A percentile compares a stretch with the other conserved stretches of the same genome.
phyloP scores from a whole-genome alignment of 2,113 vertebrate genomes.

The Talpa occidentalis region DNA sequence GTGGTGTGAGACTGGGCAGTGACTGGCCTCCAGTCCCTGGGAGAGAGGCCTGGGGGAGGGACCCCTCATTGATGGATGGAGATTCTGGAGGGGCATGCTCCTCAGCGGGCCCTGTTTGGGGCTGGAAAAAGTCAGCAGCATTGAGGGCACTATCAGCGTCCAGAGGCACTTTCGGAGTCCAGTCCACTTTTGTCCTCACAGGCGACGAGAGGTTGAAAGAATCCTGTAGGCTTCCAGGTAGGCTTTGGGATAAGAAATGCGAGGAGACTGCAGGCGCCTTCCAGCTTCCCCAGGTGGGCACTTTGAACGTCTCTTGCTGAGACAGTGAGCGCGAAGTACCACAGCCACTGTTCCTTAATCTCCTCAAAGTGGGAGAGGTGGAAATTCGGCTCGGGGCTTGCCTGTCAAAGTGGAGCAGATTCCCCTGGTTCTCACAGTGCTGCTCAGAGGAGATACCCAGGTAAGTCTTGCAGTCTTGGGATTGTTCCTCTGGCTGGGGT shows the following conservation, averaged over 20 bases:
- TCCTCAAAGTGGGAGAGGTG: slow-evolving; percentile 92
- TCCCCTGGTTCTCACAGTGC: slow-evolving; percentile 48
- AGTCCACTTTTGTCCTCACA: slow-evolving; percentile 21
- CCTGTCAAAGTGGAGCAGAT: slow-evolving; percentile 89
- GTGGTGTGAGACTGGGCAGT: fast-evolving
- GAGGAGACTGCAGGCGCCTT: neutral
- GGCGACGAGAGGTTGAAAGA: neutral
- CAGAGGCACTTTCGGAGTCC: slow-evolving; percentile 5
- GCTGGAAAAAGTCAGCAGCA: neutral
- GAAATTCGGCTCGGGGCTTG: slow-evolving; percentile 91
- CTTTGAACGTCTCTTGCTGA: slow-evolving; percentile 73
- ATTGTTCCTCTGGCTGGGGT: neutral
- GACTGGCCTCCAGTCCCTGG: neutral
- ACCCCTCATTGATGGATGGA: neutral
- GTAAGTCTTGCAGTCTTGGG: neutral
- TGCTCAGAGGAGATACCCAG: slow-evolving; percentile 62
- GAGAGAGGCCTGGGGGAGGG: neutral
- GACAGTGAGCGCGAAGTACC: slow-evolving; percentile 68
- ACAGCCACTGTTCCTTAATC: slow-evolving; percentile 87
- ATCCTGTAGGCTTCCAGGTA: slow-evolving; percentile 20
- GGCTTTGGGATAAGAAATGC: slow-evolving; percentile 51
- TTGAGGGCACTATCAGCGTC: neutral
- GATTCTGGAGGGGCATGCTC: fast-evolving
- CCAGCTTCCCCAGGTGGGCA: slow-evolving; percentile 18
- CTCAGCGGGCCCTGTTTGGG: neutral